phyloP scores from a whole-genome alignment of 1,140 invertebrate species.

The Dufourea novaeangliae region DNA sequence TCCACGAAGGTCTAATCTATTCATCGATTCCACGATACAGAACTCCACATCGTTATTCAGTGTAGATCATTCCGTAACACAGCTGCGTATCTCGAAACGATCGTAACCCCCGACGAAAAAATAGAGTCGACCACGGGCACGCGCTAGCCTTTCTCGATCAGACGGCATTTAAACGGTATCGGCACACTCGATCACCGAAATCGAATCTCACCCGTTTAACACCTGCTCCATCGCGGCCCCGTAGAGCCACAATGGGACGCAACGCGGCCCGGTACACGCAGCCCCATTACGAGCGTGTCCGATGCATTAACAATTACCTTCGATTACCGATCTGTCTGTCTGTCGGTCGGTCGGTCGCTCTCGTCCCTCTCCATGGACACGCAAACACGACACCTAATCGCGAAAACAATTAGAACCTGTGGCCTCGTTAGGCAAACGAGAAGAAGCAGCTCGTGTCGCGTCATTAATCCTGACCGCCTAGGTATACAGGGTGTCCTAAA shows the following conservation, averaged over 20 bases:
- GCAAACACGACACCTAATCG: slow-evolving; percentile 48
- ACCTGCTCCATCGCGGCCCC: slow-evolving; percentile 11
- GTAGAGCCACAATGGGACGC: background rate
- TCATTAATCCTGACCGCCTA: slow-evolving; percentile 45
- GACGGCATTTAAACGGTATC: too few species aligned
- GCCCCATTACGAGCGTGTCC: slow-evolving; percentile 40
- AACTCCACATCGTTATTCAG: too few species aligned
- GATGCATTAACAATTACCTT: slow-evolving; percentile 50
- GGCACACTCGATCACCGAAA: slow-evolving; percentile 4
- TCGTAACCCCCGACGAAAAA: too few species aligned
- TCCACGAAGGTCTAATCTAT: too few species aligned
- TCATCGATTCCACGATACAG: too few species aligned
- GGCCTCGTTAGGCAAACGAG: slow-evolving; percentile 41
- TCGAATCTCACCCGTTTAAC: slow-evolving; percentile 34
- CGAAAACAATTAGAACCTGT: slow-evolving; percentile 44
- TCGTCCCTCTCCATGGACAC: slow-evolving; percentile 12
- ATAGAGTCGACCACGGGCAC: too few species aligned
- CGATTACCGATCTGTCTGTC: slow-evolving; percentile 37
- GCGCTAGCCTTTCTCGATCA: too few species aligned
- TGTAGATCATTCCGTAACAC: too few species aligned
- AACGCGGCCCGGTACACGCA: background rate
- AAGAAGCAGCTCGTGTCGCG: slow-evolving; percentile 13
- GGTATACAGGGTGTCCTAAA: too few species aligned
- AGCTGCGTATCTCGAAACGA: too few species aligned
- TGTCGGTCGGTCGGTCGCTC: background rate